Evolutionary conservation across 2,797 vertebrate species (phyloP).

Genomic region (Notolepis coatsorum): DNA sequence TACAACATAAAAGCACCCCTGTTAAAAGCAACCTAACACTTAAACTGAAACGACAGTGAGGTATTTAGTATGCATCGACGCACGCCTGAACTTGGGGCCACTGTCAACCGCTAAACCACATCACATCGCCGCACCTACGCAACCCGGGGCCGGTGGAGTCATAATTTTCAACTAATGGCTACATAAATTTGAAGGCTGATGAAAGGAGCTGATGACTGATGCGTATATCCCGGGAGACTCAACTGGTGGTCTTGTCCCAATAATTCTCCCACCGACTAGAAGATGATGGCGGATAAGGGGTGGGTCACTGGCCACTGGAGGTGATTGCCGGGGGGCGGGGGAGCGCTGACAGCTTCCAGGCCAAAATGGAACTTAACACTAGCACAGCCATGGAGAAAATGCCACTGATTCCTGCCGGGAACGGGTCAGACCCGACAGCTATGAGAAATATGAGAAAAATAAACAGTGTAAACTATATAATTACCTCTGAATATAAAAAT

Average conservation of each 20-base stretch:
- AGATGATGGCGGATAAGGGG: slow-evolving; percentile 6
- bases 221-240: slow-evolving; percentile 9
- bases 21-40: slow-evolving; percentile 4
- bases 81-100: slow-evolving; percentile 4
- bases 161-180: slow-evolving; percentile 35
- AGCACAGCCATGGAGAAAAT: too few relatives aligned
- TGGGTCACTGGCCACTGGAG: slow-evolving; percentile 23
- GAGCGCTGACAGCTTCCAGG: slow-evolving; percentile 1
- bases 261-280: slow-evolving; percentile 19
- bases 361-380: slow-evolving; percentile 19
- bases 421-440: too few relatives aligned
- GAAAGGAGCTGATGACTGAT: slow-evolving; percentile 15
- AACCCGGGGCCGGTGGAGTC: neutral
- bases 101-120: slow-evolving; percentile 9
- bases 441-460: too few relatives aligned
- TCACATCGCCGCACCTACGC: slow-evolving; percentile 32
- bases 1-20: too few relatives aligned
- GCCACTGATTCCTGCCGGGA: too few relatives aligned
- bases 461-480: too few relatives aligned
- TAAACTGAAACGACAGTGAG: slow-evolving; percentile 40
- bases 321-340: too few relatives aligned
- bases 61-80: slow-evolving; percentile 14
- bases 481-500: too few relatives aligned
- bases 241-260: slow-evolving; percentile 9
- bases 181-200: neutral